Percentiles rank a stretch among this genome's conserved stretches.
These are phyloP conservation scores for Tetramorium bicarinatum DNA, from an alignment of 2,888 invertebrate genomes.

Conservation along the genomic window DNA sequence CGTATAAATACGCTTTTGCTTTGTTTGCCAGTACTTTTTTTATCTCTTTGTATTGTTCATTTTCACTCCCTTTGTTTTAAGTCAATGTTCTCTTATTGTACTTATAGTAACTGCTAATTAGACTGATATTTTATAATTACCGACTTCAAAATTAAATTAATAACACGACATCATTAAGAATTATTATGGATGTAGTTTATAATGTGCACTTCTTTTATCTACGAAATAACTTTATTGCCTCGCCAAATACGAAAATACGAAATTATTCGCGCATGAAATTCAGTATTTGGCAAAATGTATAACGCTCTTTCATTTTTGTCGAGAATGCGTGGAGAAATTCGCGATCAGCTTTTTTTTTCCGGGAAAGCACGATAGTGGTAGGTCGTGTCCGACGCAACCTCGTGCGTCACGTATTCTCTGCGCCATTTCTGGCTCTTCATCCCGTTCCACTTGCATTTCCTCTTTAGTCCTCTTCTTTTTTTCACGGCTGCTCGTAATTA, in stretches of 20 bases:
- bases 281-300: not conserved
- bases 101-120: slow-evolving; percentile 34
- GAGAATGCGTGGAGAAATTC: slow-evolving; percentile 31
- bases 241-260: not conserved
- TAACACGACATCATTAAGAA: slow-evolving; percentile 1
- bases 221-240: not conserved
- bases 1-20: not conserved
- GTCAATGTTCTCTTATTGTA: not conserved
- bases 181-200: slow-evolving; percentile 5
- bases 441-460: slow-evolving; percentile 46
- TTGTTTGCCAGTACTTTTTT: not conserved
- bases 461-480: slow-evolving; percentile 66
- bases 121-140: slow-evolving; percentile 4
- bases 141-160: slow-evolving; percentile 7
- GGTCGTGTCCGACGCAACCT: slow-evolving; percentile 65
- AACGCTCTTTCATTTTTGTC: not conserved
- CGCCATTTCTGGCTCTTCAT: slow-evolving; percentile 47
- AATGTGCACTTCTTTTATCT: not conserved
- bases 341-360: slow-evolving; percentile 47
- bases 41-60: not conserved
- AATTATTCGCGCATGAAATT: not conserved
- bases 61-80: not conserved
- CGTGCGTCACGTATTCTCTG: slow-evolving; percentile 58
- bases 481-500: slow-evolving; percentile 79
- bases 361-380: slow-evolving; percentile 68